These are phyloP conservation scores for Phylloscopus trochiloides DNA, from an alignment of 2,113 vertebrate genomes.

Conservation along the genomic window DNA sequence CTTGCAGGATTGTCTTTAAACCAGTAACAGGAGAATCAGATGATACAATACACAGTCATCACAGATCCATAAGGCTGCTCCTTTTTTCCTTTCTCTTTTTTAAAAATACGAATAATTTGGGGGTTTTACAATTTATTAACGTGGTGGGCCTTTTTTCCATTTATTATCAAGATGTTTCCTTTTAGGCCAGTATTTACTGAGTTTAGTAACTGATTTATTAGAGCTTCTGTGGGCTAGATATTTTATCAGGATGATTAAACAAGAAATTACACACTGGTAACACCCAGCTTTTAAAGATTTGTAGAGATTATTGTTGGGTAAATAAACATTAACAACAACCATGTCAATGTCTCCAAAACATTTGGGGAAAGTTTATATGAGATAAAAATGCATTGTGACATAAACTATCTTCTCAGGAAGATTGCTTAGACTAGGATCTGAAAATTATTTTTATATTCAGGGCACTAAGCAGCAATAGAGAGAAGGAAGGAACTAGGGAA, in stretches of 20 bases:
- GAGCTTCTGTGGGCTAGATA: neutral
- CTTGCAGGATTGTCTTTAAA: neutral
- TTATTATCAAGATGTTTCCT: conserved; percentile 6
- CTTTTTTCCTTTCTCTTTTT: neutral
- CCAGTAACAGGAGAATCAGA: neutral
- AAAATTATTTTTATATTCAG: neutral
- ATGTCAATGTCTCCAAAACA: neutral
- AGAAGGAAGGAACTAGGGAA: neutral
- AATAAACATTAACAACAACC: neutral
- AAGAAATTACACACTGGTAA: conserved; percentile 43
- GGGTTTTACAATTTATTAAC: neutral
- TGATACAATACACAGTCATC: neutral
- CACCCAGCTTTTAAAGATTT: conserved; percentile 25
- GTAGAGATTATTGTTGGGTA: neutral
- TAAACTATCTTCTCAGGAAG: neutral
- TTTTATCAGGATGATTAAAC: conserved; percentile 49
- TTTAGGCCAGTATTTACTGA: neutral
- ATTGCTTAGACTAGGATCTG: neutral
- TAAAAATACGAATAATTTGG: neutral
- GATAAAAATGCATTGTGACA: neutral
- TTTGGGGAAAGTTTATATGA: neutral
- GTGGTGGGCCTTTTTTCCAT: neutral
- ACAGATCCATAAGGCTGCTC: neutral
- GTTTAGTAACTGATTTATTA: conserved; percentile 28
- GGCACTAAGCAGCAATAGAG: neutral